These are phyloP conservation scores for Grammomys dolichurus DNA, from an alignment of 2,113 vertebrate species.

Conservation along the genomic window DNA sequence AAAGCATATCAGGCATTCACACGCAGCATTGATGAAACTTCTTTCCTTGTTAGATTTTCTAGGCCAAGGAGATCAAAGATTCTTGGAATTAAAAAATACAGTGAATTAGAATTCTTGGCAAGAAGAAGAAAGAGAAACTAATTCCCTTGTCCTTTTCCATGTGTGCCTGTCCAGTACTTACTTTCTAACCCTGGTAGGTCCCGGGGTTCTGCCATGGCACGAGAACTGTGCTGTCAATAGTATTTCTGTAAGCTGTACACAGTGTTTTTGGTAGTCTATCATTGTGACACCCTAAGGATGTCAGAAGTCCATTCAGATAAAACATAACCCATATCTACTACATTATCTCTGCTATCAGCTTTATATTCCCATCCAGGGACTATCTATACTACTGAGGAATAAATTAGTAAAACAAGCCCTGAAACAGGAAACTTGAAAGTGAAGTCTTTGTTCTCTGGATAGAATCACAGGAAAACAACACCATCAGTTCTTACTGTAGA, in stretches of 20 bases:
- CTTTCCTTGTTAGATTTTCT: conserved; percentile 4
- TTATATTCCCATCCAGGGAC: neutral
- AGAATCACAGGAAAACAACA: neutral
- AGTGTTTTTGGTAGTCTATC: neutral
- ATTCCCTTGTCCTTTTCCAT: conserved; percentile 13
- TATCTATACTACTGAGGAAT: conserved; percentile 17
- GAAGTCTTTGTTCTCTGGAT: neutral
- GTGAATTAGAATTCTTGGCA: conserved; percentile 25
- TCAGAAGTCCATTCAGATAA: neutral
- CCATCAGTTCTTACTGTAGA: neutral
- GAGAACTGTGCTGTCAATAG: neutral
- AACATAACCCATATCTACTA: neutral
- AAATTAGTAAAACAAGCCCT: neutral
- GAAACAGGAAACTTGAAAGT: neutral
- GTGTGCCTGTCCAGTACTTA: neutral
- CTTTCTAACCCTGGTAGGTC: conserved; percentile 1
- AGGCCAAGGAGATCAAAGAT: conserved; percentile 18
- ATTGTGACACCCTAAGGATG: neutral
- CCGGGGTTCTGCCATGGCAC: neutral
- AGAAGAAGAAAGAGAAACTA: neutral
- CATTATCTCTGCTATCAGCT: neutral
- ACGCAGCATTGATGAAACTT: neutral
- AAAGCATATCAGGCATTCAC: neutral
- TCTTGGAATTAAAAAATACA: conserved; percentile 34
- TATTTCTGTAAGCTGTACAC: neutral